A percentile compares a stretch with the other conserved stretches of the same genome.
These are phyloP conservation scores for Melipona bicolor DNA, from an alignment of 2,888 invertebrate species.

Conservation along the genomic window DNA sequence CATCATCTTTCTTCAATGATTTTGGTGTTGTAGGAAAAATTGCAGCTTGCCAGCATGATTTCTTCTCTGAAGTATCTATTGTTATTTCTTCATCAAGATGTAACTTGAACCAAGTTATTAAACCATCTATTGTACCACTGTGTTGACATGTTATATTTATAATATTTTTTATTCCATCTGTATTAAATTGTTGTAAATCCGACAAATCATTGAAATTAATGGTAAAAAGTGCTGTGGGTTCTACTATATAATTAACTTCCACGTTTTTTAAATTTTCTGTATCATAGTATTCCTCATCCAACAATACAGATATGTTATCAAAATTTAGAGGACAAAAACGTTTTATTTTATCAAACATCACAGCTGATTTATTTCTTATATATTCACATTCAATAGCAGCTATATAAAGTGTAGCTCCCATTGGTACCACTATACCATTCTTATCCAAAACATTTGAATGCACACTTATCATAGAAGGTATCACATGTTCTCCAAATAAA, in stretches of 20 bases:
- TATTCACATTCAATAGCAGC: slow-evolving; percentile 87
- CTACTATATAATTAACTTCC: slow-evolving; percentile 86
- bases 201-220: slow-evolving; percentile 88
- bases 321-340: slow-evolving; percentile 73
- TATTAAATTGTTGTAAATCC: slow-evolving; percentile 80
- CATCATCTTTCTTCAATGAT: slow-evolving; percentile 57
- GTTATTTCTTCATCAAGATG: slow-evolving; percentile 87
- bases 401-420: slow-evolving; percentile 87
- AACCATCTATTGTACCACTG: slow-evolving; percentile 87
- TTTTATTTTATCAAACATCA: slow-evolving; percentile 61
- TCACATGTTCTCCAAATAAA: slow-evolving; percentile 90
- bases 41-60: slow-evolving; percentile 92
- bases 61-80: slow-evolving; percentile 87
- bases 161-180: slow-evolving; percentile 82
- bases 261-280: slow-evolving; percentile 88
- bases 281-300: slow-evolving; percentile 88
- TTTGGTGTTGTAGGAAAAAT: slow-evolving; percentile 85
- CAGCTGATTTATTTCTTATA: slow-evolving; percentile 71
- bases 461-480: slow-evolving; percentile 89
- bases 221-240: slow-evolving; percentile 85
- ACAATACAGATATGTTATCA: slow-evolving; percentile 78
- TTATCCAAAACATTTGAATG: slow-evolving; percentile 86
- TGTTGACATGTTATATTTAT: slow-evolving; percentile 82
- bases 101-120: slow-evolving; percentile 91
- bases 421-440: slow-evolving; percentile 86